phyloP scores from a whole-genome alignment of 2,797 vertebrate genomes.

The Cirrhinus molitorella region DNA sequence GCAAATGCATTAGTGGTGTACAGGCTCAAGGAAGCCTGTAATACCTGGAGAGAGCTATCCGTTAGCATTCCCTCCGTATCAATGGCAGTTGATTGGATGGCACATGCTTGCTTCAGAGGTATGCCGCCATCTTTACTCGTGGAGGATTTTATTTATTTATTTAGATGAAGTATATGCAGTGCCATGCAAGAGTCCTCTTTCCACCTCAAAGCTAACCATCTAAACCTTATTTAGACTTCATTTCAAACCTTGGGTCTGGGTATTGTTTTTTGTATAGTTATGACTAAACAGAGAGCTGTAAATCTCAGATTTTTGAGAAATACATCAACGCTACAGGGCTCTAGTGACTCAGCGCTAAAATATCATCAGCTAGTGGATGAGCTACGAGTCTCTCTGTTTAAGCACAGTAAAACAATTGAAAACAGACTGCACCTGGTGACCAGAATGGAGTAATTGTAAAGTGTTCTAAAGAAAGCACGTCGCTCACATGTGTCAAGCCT shows the following conservation, averaged over 20 bases:
- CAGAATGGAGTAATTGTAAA: conserved; percentile 14
- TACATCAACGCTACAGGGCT: background rate
- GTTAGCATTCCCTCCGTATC: background rate
- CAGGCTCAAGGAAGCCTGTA: conserved; percentile 13
- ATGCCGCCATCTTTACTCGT: background rate
- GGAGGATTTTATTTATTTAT: background rate
- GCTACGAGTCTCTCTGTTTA: conserved; percentile 44
- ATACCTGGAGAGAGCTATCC: conserved; percentile 16
- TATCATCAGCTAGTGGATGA: conserved; percentile 16
- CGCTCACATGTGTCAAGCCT: background rate
- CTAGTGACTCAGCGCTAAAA: conserved; percentile 24
- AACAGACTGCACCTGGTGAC: background rate
- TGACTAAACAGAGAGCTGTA: conserved; percentile 38
- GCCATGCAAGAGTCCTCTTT: background rate
- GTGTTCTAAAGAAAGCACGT: background rate
- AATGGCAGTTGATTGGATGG: background rate
- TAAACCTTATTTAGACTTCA: background rate
- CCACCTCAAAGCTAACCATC: background rate
- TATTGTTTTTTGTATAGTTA: background rate
- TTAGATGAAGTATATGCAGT: background rate
- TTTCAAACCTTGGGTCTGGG: background rate
- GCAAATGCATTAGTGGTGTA: conserved; percentile 67
- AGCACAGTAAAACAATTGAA: conserved; percentile 11
- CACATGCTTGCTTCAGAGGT: background rate
- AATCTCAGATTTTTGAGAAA: conserved; percentile 50